These are phyloP conservation scores for Heliocidaris tuberculata DNA, from an alignment of 35 echinoderm and acorn worm genomes.

Conservation along the genomic window DNA sequence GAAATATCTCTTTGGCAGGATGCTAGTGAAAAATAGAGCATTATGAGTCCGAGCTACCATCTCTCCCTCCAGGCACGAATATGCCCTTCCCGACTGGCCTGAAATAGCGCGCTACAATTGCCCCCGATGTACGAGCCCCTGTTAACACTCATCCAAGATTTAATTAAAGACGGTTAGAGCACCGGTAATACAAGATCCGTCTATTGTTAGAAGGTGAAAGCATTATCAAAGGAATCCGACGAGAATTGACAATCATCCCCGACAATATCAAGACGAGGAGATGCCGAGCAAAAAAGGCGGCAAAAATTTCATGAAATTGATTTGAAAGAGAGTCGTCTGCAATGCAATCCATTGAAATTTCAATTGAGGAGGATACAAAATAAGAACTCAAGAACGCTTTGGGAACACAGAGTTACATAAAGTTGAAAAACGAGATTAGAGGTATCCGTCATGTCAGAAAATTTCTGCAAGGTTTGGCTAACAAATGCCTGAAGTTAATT, in stretches of 20 bases:
- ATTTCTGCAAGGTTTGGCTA: neutral
- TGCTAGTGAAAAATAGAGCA: neutral
- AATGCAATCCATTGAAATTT: no score
- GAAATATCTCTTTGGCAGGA: neutral
- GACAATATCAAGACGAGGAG: neutral
- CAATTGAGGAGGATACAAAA: neutral
- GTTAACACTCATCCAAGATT: slow-evolving; percentile 37
- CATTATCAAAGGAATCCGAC: neutral
- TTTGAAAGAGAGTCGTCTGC: neutral
- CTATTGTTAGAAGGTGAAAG: slow-evolving; percentile 14
- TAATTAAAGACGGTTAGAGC: slow-evolving; percentile 36
- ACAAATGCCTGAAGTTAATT: no score
- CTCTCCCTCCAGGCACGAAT: neutral
- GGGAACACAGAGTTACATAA: neutral
- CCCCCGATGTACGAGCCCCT: neutral
- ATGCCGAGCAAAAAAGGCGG: neutral
- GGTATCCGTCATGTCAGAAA: neutral
- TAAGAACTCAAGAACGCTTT: neutral
- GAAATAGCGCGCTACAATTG: slow-evolving; percentile 29
- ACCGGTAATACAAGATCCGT: slow-evolving; percentile 31
- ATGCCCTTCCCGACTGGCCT: slow-evolving; percentile 6
- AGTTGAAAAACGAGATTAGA: neutral
- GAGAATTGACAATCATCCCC: slow-evolving; percentile 1
- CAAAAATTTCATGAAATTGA: neutral
- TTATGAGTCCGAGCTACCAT: neutral